phyloP scores from a whole-genome alignment of 2,113 vertebrate genomes.

The Percopsis transmontana region DNA sequence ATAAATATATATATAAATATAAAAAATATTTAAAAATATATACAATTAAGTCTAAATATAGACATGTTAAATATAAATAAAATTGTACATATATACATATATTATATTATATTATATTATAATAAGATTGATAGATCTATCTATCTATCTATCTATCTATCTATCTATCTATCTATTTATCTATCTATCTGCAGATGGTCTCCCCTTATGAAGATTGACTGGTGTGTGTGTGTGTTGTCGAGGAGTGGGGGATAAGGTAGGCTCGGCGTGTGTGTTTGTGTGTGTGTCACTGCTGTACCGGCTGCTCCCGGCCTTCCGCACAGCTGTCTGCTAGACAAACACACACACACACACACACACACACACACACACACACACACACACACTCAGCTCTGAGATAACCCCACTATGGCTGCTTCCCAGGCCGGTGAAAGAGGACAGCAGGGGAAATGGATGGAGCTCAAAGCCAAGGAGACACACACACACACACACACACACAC shows the following conservation, averaged over 20 bases:
- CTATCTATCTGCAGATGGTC: too few species aligned
- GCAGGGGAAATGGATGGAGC: slow-evolving; percentile 64
- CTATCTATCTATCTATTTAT: too few species aligned
- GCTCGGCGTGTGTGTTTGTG: slow-evolving; percentile 32
- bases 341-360: slow-evolving; percentile 39
- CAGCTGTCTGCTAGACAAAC: slow-evolving; percentile 73
- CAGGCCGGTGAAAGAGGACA: slow-evolving; percentile 63
- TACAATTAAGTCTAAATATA: too few species aligned
- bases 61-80: too few species aligned
- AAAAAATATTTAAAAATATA: too few species aligned
- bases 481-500: slow-evolving; percentile 28
- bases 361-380: slow-evolving; percentile 35
- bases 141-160: too few species aligned
- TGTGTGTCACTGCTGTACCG: slow-evolving; percentile 63
- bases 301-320: slow-evolving; percentile 72
- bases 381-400: slow-evolving; percentile 65
- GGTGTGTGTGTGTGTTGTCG: not conserved
- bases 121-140: too few species aligned
- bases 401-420: slow-evolving; percentile 73
- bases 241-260: not conserved
- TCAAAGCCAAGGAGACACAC: slow-evolving; percentile 56
- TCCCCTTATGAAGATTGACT: too few species aligned
- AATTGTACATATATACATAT: too few species aligned
- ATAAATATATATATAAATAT: not conserved
- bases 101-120: too few species aligned